phyloP scores from a whole-genome alignment of 1,140 invertebrate genomes.

The Scaptomyza graminum region DNA sequence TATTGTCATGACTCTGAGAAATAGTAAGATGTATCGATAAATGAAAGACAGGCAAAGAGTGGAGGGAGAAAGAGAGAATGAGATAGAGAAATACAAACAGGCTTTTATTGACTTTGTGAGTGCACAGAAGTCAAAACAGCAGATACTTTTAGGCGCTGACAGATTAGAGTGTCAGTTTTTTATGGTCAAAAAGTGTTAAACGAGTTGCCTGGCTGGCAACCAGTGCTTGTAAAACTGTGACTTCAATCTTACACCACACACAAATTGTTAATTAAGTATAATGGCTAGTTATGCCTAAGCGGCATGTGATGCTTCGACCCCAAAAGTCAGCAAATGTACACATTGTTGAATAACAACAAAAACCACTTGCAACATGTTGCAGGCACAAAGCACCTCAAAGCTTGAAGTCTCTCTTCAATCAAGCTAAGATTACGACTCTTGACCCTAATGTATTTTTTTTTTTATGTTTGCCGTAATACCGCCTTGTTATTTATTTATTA shows the following conservation, averaged over 20 bases:
- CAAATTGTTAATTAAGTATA: slow-evolving; percentile 38
- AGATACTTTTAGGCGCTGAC: neutral
- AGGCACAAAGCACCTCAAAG: slow-evolving; percentile 8
- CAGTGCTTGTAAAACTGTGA: slow-evolving; percentile 43
- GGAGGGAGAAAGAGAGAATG: neutral
- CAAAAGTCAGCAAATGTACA: slow-evolving; percentile 13
- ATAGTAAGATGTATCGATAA: slow-evolving; percentile 40
- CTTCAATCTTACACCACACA: slow-evolving; percentile 14
- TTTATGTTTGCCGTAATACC: slow-evolving; percentile 6
- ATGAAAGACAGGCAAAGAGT: neutral
- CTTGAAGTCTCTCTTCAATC: slow-evolving; percentile 26
- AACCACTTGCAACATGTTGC: slow-evolving; percentile 32
- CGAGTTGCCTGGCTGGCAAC: slow-evolving; percentile 13
- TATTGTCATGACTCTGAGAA: slow-evolving; percentile 31
- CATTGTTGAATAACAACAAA: slow-evolving; percentile 1
- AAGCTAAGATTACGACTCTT: slow-evolving; percentile 33
- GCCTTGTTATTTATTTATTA: slow-evolving; percentile 27
- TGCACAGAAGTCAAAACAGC: slow-evolving; percentile 24
- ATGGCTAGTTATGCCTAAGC: slow-evolving; percentile 15
- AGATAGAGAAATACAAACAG: slow-evolving; percentile 28
- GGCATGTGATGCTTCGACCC: slow-evolving; percentile 32
- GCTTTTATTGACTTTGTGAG: slow-evolving; percentile 18
- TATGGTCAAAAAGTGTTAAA: slow-evolving; percentile 21
- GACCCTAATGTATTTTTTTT: slow-evolving; percentile 35
- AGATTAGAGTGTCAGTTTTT: slow-evolving; percentile 30